Base-by-base conservation (phyloP, 2,888 invertebrate genomes). In the Ptilodon capucinus region DNA sequence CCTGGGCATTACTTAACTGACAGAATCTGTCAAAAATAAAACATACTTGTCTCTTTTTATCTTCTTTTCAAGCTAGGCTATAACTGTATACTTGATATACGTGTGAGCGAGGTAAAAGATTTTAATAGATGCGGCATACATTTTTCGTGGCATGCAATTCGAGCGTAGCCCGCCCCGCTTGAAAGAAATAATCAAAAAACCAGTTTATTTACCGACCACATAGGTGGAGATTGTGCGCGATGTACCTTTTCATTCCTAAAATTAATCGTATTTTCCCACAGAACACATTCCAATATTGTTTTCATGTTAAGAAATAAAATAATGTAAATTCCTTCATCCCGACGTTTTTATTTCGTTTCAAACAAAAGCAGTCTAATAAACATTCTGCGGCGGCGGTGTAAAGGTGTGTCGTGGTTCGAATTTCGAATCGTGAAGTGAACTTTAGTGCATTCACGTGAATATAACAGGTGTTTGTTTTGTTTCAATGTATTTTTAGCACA, bases 181-280 rank as follows among this genome's bases (percentile, higher is more conserved):
- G 48, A 46, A 57, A 43, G 50, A 54, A 61, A 54, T 60, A 81
- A 76, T 81, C 74, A 83, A 85, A 87, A 86, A 89, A 88, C 88
- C 87, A 85, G 88, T 88, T 87, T 87, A 84, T 83, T 84, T 87
- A 87, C 87, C 76, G 87, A 85, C 67, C 74, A 77, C 76, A 68
- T 67, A 61, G 66, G 63, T 42, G 47, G 48, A n/a, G n/a, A n/a
- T n/a, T 58, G 74, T 70, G 73, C 73, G 75, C 67, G 71, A 68
- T 51, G 48, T 58, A 57, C 51, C 44, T 67, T 61, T 50, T 60
- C 50, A 58, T 58, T 51, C 49, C 40, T 54, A 54, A 54, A 71
- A 57, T 64, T 67, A 51, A 60, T 62, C 71, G 73, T 63, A 60
- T 71, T 67, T 76, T 75, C 60, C 67, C 67, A 71, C 62, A 64